phyloP scores from a whole-genome alignment of 2,113 vertebrate species.

The Apeltes quadracus region DNA sequence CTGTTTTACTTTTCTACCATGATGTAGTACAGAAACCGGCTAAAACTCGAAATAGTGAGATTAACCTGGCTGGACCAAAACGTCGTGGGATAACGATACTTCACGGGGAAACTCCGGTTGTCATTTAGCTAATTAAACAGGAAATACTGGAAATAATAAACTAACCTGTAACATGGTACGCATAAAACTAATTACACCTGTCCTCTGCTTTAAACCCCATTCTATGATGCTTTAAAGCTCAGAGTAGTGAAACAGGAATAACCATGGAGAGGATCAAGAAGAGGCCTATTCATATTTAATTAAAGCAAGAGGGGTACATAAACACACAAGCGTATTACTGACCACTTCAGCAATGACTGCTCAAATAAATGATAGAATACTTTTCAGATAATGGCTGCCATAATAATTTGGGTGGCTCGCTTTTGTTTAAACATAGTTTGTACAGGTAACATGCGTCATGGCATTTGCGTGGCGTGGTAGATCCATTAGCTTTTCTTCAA shows the following conservation, averaged over 20 bases:
- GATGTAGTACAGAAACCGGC: no score
- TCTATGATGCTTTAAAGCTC: background rate
- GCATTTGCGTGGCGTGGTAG: background rate
- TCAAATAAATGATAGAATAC: background rate
- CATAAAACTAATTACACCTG: slow-evolving; percentile 31
- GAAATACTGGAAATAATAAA: background rate
- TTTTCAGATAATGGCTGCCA: background rate
- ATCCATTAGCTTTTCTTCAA: background rate
- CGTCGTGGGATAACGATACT: background rate
- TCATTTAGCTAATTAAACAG: background rate
- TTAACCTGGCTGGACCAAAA: background rate
- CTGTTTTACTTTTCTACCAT: background rate
- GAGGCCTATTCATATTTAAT: slow-evolving; percentile 31
- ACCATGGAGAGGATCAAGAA: slow-evolving; percentile 2
- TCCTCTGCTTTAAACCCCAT: slow-evolving; percentile 18
- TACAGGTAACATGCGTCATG: background rate
- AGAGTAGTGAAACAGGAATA: slow-evolving; percentile 15
- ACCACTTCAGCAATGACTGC: background rate
- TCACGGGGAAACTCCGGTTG: background rate
- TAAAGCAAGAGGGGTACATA: slow-evolving; percentile 3
- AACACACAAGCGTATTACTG: background rate
- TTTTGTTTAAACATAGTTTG: background rate
- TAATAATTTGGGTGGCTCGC: background rate
- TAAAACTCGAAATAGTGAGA: background rate
- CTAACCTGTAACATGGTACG: slow-evolving; percentile 23